Evolutionary conservation across 2,888 invertebrate genomes (phyloP).

Genomic region (Sylvicola fuscatus): DNA sequence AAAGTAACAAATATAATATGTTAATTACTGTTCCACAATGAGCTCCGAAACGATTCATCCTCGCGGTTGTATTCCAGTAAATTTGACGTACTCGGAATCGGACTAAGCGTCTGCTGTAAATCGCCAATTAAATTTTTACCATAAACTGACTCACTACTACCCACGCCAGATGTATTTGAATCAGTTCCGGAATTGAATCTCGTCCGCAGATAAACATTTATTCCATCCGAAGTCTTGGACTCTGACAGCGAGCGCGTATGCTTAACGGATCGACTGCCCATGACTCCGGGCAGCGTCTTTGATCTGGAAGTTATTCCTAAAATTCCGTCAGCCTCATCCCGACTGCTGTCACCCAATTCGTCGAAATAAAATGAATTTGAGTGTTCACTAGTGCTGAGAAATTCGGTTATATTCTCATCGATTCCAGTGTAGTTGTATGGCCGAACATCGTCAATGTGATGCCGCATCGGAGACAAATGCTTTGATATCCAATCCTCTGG

Average conservation of each 20-base stretch:
- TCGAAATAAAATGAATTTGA: slow-evolving; percentile 19
- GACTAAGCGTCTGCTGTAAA: slow-evolving; percentile 59
- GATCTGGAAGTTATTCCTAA: slow-evolving; percentile 13
- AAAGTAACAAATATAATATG: no score
- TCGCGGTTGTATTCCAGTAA: slow-evolving; percentile 50
- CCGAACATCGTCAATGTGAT: slow-evolving; percentile 23
- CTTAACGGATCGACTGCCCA: slow-evolving; percentile 24
- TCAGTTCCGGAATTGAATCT: slow-evolving; percentile 44
- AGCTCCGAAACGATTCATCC: slow-evolving; percentile 41
- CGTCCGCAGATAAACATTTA: slow-evolving; percentile 21
- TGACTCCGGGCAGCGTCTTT: slow-evolving; percentile 31
- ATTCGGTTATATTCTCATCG: slow-evolving; percentile 23
- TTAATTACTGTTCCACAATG: no score
- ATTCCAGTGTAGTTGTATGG: slow-evolving; percentile 22
- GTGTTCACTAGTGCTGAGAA: slow-evolving; percentile 15
- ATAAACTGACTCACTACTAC: slow-evolving; percentile 56
- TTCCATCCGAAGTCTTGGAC: slow-evolving; percentile 43
- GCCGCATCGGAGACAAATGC: slow-evolving; percentile 24
- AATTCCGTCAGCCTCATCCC: slow-evolving; percentile 12
- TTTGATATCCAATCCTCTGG: slow-evolving; percentile 36
- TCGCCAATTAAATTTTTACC: slow-evolving; percentile 32
- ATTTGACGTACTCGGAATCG: slow-evolving; percentile 71
- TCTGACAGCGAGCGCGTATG: slow-evolving; percentile 46
- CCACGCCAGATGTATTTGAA: slow-evolving; percentile 63
- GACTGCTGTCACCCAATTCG: slow-evolving; percentile 14